Evolutionary conservation across 2,888 invertebrate species (phyloP), one percentile per base, ranked within the genome.

Genomic region (Latheticus oryzae): DNA sequence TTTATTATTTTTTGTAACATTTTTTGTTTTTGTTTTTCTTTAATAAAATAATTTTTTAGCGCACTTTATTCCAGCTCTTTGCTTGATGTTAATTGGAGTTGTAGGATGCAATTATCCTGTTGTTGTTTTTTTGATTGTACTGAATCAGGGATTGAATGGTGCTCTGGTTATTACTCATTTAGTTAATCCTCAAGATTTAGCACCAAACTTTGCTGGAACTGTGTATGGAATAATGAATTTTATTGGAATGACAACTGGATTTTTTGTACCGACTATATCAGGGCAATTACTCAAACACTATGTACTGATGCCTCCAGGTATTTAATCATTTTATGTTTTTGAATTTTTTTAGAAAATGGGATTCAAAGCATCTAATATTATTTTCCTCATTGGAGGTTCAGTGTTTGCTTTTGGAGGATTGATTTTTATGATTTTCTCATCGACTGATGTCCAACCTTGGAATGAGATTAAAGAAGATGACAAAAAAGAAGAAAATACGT

Each of bases 21-120:
- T 7, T 81, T n/a, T n/a, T n/a, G n/a, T n/a, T n/a, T n/a, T 85
- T 32, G 23, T 58, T 85, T 3, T 85, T 87, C 78, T 80, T n/a
- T n/a, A 19, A 5, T 5, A 5, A 19, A 19, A 5, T 19, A 28
- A 2, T 28, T 19, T 72, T 71, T 53, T 65, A 84, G 84, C 84
- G 1, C 84, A 84, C 74, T 73, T 84, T 13, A 69, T 84, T 3
- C 84, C 84, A 0, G 84, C 83, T 0, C 59, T 82, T 1, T 76
- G 82, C 0, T 76, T 84, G n/a, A 65, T 68, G 28, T 43, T 61
- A 2, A 70, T 72, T 30, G 42, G 60, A 3, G 58, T 67, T 2
- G 55, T 61, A 2, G 65, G 65, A 13, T 70, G 69, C 32, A 53
- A 68, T 19, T 38, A 59, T 23, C 15, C 59, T 5, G 61, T 62